Evolutionary conservation across 2,797 vertebrate species (phyloP).

Genomic region (Bryconaethiops microstoma): DNA sequence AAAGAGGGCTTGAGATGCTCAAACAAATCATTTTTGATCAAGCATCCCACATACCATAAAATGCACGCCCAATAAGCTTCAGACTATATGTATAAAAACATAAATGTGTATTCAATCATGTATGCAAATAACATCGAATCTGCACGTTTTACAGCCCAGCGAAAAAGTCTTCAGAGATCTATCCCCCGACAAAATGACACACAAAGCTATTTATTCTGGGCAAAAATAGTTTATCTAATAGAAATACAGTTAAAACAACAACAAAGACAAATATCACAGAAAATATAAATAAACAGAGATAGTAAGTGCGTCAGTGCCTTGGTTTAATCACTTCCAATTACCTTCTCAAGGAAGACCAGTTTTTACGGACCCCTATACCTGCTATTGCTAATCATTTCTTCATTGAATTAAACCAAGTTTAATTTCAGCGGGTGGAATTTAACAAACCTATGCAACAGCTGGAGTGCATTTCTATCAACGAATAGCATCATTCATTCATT

Average conservation of each 20-base stretch:
- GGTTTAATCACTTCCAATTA: too few species aligned
- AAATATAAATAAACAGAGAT: neutral
- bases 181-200: too few species aligned
- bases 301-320: neutral
- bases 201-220: too few species aligned
- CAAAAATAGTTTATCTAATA: too few species aligned
- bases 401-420: neutral
- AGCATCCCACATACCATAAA: neutral
- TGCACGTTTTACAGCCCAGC: neutral
- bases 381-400: neutral
- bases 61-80: neutral
- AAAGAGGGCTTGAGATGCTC: neutral
- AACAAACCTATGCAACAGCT: neutral
- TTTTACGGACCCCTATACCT: neutral
- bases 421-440: too few species aligned
- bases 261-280: neutral
- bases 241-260: too few species aligned
- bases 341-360: neutral
- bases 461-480: neutral
- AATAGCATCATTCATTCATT: too few species aligned
- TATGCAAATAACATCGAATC: neutral
- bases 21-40: constrained; percentile 2
- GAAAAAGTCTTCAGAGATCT: too few species aligned
- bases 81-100: neutral
- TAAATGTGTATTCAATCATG: neutral